Base-by-base conservation (phyloP, 1,140 invertebrate species). In the Nylanderia fulva region DNA sequence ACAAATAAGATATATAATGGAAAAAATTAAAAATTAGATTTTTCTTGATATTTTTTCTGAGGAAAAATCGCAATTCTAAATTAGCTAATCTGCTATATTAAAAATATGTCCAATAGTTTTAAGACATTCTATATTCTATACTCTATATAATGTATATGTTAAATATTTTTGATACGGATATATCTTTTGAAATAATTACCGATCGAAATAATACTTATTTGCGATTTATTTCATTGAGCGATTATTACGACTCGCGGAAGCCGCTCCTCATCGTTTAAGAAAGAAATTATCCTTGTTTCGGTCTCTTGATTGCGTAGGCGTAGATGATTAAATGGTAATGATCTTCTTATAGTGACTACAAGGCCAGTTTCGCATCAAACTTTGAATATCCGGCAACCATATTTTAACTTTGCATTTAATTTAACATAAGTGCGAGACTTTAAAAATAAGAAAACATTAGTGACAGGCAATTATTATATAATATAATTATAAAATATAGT, bases 201-300 rank as follows among this genome's bases (percentile, higher is more conserved):
- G 3, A 7, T 18, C 9, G 9, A 64, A 36, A 39, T 39, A 13
- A 64, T 48, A n/a, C n/a, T n/a, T n/a, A 64, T 52, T 66, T 27
- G n/a, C n/a, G 33, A 21, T 69, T 18, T 68, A 63, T 52, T 9
- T 7, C 27, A n/a, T 52, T 66, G 13, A 77, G 66, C 11, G 15
- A 61, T 11, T 52, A 61, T 11, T 52, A 6, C 56, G 72, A 29
- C 15, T 58, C 42, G 29, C 82, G 86, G 87, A 88, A 85, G 87
- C 87, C 87, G 52, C 87, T 87, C 87, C 86, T 77, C 29, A 45
- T 85, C 82, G 36, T 80, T 87, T 85, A 88, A 45, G 39, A 87
- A 88, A 71, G 72, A 87, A 79, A 88, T 60, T 74, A 86, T 48
- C 52, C 60, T 84, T 58, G 60, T 87, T 79, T 87, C 85, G 82